Conservation (phyloP, 2,113 vertebrate genomes). For the Cynopterus brachyotis region DNA sequence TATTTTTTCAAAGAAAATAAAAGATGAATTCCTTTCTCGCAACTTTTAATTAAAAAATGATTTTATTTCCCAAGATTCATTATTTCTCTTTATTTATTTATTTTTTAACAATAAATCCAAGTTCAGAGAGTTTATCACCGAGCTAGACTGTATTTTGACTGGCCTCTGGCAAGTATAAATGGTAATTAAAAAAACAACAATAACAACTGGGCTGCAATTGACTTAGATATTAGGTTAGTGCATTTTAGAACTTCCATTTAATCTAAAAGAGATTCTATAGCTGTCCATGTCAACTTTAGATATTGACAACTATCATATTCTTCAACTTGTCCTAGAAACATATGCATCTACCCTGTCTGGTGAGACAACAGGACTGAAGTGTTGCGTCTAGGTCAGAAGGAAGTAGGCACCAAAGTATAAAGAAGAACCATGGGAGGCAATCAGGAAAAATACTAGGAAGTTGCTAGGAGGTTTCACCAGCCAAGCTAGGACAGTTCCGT, state of each 20-base stretch:
- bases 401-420: not conserved
- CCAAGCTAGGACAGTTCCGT: not conserved
- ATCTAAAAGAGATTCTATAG: not conserved
- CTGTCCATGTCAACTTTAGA: not conserved
- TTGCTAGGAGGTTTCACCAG: not conserved
- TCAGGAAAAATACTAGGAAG: not conserved
- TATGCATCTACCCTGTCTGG: not conserved
- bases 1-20: not conserved
- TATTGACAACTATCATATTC: not conserved
- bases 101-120: not conserved
- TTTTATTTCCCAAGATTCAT: not conserved
- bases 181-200: not conserved
- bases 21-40: not conserved
- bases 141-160: not conserved
- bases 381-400: not conserved
- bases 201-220: not conserved
- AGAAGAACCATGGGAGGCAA: not conserved
- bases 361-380: not conserved
- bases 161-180: not conserved
- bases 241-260: not conserved
- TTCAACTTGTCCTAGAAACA: not conserved
- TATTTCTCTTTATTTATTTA: not conserved
- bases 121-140: not conserved
- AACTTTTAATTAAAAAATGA: not conserved
- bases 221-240: not conserved